Conservation (phyloP, 2,797 vertebrate genomes). For the Microctenopoma stevenorrisi region DNA sequence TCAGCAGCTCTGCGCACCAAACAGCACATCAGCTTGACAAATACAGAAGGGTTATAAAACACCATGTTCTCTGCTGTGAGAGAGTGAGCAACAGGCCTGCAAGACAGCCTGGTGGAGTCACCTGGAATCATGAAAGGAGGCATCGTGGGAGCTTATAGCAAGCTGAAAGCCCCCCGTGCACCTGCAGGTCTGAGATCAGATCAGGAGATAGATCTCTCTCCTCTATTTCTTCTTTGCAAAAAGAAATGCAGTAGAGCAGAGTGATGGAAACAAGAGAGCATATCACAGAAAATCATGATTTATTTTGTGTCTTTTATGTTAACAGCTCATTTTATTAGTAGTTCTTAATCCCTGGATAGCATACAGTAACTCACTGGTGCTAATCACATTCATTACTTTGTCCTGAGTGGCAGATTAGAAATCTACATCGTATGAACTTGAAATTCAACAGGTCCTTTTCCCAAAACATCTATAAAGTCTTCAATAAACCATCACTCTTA, state of each 20-base stretch:
- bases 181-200: conserved; percentile 39
- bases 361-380: too few relatives aligned
- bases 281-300: neutral
- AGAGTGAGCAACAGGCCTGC: conserved; percentile 19
- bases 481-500: too few relatives aligned
- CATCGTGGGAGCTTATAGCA: conserved; percentile 1
- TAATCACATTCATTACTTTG: too few relatives aligned
- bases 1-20: conserved; percentile 64
- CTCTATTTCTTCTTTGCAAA: conserved; percentile 8
- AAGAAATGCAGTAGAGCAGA: neutral
- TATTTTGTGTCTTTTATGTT: neutral
- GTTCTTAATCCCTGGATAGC: too few relatives aligned
- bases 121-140: conserved; percentile 44
- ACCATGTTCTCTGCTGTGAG: conserved; percentile 24
- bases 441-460: too few relatives aligned
- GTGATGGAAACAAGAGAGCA: conserved; percentile 20
- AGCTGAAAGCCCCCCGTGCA: neutral
- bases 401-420: too few relatives aligned
- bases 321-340: too few relatives aligned
- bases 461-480: too few relatives aligned
- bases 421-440: too few relatives aligned
- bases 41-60: conserved; percentile 43
- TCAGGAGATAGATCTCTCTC: conserved; percentile 12
- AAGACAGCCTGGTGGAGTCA: conserved; percentile 25
- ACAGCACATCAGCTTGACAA: conserved; percentile 59